phyloP scores from a whole-genome alignment of 2,888 invertebrate genomes.

The Melanargia galathea region DNA sequence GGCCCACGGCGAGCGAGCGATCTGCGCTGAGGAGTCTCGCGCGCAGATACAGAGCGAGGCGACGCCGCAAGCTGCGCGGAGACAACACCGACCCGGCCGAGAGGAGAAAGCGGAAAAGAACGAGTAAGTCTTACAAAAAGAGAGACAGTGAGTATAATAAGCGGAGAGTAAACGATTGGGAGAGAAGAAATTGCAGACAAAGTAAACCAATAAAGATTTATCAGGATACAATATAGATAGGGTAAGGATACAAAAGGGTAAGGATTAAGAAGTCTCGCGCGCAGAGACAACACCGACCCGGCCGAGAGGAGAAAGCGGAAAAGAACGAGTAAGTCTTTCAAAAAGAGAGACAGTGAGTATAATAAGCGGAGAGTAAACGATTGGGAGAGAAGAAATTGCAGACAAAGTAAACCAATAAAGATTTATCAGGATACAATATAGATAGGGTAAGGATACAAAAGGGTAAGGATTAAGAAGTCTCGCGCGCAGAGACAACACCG shows the following conservation, averaged over 20 bases:
- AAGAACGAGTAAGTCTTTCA: slow-evolving; percentile 66
- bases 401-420: no score
- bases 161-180: no score
- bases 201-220: neutral
- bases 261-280: slow-evolving; percentile 85
- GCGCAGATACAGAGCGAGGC: slow-evolving; percentile 83
- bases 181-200: no score
- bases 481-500: slow-evolving; percentile 81
- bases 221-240: neutral
- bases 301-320: slow-evolving; percentile 78
- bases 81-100: slow-evolving; percentile 72
- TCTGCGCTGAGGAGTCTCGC: slow-evolving; percentile 87
- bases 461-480: slow-evolving; percentile 82
- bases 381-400: no score
- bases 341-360: neutral
- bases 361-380: no score
- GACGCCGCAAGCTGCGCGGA: slow-evolving; percentile 71
- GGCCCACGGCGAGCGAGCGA: slow-evolving; percentile 83
- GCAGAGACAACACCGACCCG: slow-evolving; percentile 77
- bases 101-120: slow-evolving; percentile 78
- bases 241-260: neutral
- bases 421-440: neutral
- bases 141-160: neutral
- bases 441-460: neutral
- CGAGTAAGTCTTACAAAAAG: slow-evolving; percentile 55